These are phyloP conservation scores for Cyclophora punctaria DNA, from an alignment of 2,888 invertebrate species.

Conservation along the genomic window DNA sequence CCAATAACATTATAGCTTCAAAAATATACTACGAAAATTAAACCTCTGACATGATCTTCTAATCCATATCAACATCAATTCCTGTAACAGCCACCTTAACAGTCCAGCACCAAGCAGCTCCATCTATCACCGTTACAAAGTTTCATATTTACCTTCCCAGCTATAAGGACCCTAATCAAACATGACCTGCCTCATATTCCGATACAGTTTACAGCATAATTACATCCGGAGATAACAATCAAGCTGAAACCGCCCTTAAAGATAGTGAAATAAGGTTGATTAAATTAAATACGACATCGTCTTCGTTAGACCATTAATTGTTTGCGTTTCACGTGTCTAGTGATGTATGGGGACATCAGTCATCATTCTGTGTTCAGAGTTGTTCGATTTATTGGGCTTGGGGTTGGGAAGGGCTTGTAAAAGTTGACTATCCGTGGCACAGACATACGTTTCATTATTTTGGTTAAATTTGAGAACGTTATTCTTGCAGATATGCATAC, in stretches of 20 bases:
- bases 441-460: too few species aligned
- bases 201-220: conserved; percentile 43
- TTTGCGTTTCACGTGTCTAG: conserved; percentile 42
- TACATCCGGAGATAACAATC: conserved; percentile 33
- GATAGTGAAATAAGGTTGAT: not conserved
- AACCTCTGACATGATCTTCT: too few species aligned
- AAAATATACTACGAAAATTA: too few species aligned
- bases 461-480: too few species aligned
- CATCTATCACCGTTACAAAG: conserved; percentile 2
- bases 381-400: conserved; percentile 21
- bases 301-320: conserved; percentile 33
- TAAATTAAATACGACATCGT: conserved; percentile 10
- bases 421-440: too few species aligned
- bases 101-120: conserved; percentile 3
- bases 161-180: conserved; percentile 46
- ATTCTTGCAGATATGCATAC: too few species aligned
- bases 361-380: conserved; percentile 34
- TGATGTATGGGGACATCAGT: conserved; percentile 48
- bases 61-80: too few species aligned
- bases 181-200: conserved; percentile 38
- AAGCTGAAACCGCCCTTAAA: conserved; percentile 4
- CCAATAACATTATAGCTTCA: too few species aligned
- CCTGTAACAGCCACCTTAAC: too few species aligned
- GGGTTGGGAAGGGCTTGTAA: not conserved
- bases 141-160: conserved; percentile 23